Percentiles rank a stretch among this genome's conserved stretches.
These are phyloP conservation scores for Selene dorsalis DNA, from an alignment of 2,797 vertebrate genomes.

Conservation along the genomic window DNA sequence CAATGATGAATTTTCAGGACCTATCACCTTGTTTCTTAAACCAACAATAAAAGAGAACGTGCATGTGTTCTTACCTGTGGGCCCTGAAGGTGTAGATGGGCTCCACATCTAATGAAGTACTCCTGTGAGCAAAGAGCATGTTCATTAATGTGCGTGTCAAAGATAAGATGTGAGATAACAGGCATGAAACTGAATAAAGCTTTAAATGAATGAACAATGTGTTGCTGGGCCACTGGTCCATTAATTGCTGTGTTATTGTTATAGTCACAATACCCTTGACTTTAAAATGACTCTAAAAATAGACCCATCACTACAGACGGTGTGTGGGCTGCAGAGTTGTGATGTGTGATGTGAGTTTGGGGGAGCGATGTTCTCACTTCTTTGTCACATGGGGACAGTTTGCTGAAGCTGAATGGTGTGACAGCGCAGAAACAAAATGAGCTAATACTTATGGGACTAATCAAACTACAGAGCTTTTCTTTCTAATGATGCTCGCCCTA, in stretches of 20 bases:
- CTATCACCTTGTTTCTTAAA: neutral
- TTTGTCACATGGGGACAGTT: constrained; percentile 42
- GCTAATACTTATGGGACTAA: neutral
- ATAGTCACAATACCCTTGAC: neutral
- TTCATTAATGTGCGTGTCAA: neutral
- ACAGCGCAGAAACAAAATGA: constrained; percentile 13
- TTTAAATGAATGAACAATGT: neutral
- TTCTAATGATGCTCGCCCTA: neutral
- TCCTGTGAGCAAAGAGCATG: constrained; percentile 84
- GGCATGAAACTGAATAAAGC: neutral
- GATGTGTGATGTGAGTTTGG: constrained; percentile 23
- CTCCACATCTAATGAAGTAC: constrained; percentile 95
- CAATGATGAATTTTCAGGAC: neutral
- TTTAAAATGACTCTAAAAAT: constrained; percentile 41
- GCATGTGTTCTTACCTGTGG: constrained; percentile 86
- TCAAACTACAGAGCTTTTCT: constrained; percentile 21
- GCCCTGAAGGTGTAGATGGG: constrained; percentile 99
- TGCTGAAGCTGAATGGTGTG: constrained; percentile 35
- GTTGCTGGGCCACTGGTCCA: neutral
- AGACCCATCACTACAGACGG: constrained; percentile 28
- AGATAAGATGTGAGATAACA: neutral
- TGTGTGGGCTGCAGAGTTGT: constrained; percentile 41
- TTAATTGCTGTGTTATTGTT: neutral
- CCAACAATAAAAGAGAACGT: neutral
- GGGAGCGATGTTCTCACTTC: constrained; percentile 17